phyloP scores from a whole-genome alignment of 30 jellyfish, hydroid and myxozoan genomes.

The Sanderia malayensis region DNA sequence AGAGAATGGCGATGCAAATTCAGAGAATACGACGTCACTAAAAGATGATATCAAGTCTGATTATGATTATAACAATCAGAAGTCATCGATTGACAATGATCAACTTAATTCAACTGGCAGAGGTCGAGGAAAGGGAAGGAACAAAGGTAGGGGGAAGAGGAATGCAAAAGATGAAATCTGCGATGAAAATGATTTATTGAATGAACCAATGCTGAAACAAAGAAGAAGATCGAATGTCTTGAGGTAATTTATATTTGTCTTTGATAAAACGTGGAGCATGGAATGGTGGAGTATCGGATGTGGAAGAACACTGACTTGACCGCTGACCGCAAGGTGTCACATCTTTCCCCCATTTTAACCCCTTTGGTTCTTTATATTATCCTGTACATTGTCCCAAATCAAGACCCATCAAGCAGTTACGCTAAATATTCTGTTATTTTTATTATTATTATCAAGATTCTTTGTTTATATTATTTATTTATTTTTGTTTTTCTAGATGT shows the following conservation, averaged over 20 bases:
- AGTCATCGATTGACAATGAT: not conserved
- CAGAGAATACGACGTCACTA: not conserved
- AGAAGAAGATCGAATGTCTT: conserved; percentile 23
- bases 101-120: not conserved
- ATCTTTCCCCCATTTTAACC: too few species aligned
- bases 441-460: too few species aligned
- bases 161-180: conserved; percentile 33
- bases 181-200: conserved; percentile 24
- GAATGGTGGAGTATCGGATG: too few species aligned
- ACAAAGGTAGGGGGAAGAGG: conserved; percentile 15
- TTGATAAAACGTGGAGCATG: too few species aligned
- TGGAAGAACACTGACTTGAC: too few species aligned
- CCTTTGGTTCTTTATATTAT: too few species aligned
- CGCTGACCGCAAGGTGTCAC: too few species aligned
- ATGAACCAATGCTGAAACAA: conserved; percentile 13
- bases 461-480: not conserved
- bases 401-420: too few species aligned
- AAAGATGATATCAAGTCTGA: not conserved
- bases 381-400: too few species aligned
- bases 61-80: not conserved
- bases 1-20: too few species aligned
- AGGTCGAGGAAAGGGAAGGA: conserved; percentile 11
- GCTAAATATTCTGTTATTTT: too few species aligned
- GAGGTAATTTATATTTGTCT: too few species aligned
- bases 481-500: conserved; percentile 17